These are phyloP conservation scores for Chrysolina americana DNA, from an alignment of 2,888 invertebrate species.

Conservation along the genomic window DNA sequence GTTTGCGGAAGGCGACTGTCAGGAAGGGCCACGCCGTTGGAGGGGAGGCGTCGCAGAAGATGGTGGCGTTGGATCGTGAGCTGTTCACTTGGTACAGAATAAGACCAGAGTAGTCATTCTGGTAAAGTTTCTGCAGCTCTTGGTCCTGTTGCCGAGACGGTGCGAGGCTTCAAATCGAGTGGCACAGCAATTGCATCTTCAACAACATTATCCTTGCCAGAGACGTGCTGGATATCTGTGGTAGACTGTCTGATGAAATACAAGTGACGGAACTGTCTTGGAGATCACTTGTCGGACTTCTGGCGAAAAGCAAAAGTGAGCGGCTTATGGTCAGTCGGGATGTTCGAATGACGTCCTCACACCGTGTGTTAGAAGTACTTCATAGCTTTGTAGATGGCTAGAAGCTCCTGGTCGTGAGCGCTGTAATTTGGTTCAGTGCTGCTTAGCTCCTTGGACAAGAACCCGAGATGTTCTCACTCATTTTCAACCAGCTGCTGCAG, in stretches of 20 bases:
- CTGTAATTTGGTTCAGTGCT: neutral
- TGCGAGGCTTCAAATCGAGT: conserved; percentile 1
- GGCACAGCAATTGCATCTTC: neutral
- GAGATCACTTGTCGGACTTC: neutral
- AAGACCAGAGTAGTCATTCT: neutral
- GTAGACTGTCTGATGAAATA: neutral
- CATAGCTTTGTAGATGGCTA: conserved; percentile 51
- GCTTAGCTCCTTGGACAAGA: neutral
- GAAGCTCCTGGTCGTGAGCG: neutral
- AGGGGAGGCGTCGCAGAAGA: too few species aligned
- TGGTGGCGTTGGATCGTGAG: too few species aligned
- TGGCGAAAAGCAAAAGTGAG: neutral
- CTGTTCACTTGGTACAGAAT: too few species aligned
- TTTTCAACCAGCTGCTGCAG: too few species aligned
- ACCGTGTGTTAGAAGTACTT: neutral
- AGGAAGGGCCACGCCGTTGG: too few species aligned
- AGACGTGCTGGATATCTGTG: too few species aligned
- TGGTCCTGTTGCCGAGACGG: neutral
- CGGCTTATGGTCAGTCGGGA: neutral
- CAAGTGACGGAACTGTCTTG: neutral
- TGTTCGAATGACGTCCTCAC: neutral
- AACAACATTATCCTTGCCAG: too few species aligned
- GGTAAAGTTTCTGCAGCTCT: too few species aligned
- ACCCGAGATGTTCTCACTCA: too few species aligned
- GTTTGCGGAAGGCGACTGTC: too few species aligned